Evolutionary conservation across 2,113 vertebrate species (phyloP), one percentile per base, ranked within the genome.

Genomic region (Tragelaphus strepsiceros): DNA sequence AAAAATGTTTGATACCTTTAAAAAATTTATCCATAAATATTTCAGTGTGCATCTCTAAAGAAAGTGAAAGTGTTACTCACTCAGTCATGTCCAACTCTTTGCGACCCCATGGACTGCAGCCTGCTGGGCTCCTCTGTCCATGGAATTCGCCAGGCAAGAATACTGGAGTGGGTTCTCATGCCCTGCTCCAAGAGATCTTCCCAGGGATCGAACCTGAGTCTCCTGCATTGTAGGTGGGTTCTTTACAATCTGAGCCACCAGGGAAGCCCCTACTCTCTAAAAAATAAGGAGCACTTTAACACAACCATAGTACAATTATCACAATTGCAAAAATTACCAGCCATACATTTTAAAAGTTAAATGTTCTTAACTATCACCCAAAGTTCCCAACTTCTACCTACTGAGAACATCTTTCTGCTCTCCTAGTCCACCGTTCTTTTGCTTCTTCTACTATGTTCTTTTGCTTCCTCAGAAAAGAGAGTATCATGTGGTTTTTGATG

Each of bases 261-360:
- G 67, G 19, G 35, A 74, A 74, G 35, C 67, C 35, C 67, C 19
- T 39, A 39, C 2, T 64, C 13, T 90, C 62, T 91, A 74, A 30
- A 95, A 56, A 6, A 64, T 74, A 91, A 83, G 24, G 3, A n/a
- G 46, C 71, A 35, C 59, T 88, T 74, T 51, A 35, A 46, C 24
- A 54, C 74, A 93, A 49, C 78, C n/a, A 84, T 58, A 85, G n/a
- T 24, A 13, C 28, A 89, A 46, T 58, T 83, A 67, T 82, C 30
- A 89, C 71, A 93, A 22, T 14, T 83, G 43, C 11, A 71, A 84
- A 97, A 92, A 64, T 85, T 86, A 89, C 90, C 39, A 96, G n/a
- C 1, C 11, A 21, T 78, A n/a, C 82, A 86, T 87, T 95, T 95
- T 94, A 86, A 58, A 74, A 91, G 26, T 86, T 83, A 92, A 22